These are phyloP conservation scores for Tapirus terrestris DNA, from an alignment of 2,113 vertebrate genomes.

Conservation along the genomic window DNA sequence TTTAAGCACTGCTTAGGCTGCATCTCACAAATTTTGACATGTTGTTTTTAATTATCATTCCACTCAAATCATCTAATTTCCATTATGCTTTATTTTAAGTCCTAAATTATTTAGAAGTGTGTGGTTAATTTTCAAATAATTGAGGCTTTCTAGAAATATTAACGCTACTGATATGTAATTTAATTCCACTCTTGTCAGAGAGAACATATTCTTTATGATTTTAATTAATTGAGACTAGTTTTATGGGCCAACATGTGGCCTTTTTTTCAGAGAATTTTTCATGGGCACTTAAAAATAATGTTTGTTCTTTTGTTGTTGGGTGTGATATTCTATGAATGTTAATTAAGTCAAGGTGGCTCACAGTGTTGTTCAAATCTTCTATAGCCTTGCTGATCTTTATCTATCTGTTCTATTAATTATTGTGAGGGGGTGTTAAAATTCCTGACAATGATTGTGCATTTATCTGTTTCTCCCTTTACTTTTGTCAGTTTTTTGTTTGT, in stretches of 20 bases:
- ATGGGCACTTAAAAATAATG: slow-evolving; percentile 5
- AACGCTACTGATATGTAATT: neutral
- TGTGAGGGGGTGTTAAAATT: neutral
- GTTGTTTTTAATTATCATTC: slow-evolving; percentile 17
- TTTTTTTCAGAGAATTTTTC: slow-evolving; percentile 13
- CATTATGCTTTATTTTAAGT: slow-evolving; percentile 30
- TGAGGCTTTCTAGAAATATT: slow-evolving; percentile 5
- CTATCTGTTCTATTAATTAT: neutral
- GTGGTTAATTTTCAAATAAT: slow-evolving; percentile 17
- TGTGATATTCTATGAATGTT: neutral
- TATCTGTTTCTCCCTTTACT: neutral
- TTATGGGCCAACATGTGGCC: neutral
- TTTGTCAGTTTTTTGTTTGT: neutral
- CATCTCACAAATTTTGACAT: neutral
- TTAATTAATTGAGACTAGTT: neutral
- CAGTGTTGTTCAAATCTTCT: neutral
- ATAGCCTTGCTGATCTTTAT: neutral
- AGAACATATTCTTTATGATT: neutral
- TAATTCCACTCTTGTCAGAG: neutral
- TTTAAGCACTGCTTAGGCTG: neutral
- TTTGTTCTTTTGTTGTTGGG: neutral
- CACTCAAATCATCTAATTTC: slow-evolving; percentile 19
- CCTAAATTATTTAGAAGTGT: neutral
- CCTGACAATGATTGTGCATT: neutral
- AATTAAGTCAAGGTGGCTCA: neutral